These are phyloP conservation scores for Sphecodes monilicornis DNA, from an alignment of 2,888 invertebrate species.

Conservation along the genomic window DNA sequence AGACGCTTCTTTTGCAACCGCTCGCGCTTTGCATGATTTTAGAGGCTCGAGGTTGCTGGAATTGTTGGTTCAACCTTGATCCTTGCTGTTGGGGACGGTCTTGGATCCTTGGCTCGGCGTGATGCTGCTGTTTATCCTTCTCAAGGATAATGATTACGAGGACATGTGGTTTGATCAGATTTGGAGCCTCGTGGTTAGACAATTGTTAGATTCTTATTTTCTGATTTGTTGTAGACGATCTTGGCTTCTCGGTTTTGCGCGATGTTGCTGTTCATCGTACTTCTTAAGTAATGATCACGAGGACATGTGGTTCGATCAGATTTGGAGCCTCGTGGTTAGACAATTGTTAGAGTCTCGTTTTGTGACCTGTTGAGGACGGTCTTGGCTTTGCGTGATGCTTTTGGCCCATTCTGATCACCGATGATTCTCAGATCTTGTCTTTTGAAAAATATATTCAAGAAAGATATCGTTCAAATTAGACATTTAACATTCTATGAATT, in stretches of 20 bases:
- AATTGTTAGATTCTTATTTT: not conserved
- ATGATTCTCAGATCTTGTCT: no score
- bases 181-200: not conserved
- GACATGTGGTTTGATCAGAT: not conserved
- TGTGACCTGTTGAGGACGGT: no score
- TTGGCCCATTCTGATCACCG: no score
- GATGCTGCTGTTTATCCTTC: not conserved
- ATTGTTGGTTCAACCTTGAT: not conserved
- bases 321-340: not conserved
- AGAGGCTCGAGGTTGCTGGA: not conserved
- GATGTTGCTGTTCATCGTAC: not conserved
- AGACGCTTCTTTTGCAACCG: not conserved
- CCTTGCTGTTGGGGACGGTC: not conserved
- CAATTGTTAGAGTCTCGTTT: not conserved
- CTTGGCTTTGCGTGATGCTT: no score
- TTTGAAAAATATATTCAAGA: no score
- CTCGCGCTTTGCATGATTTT: constrained; percentile 14
- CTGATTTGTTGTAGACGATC: no score
- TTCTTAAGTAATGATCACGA: not conserved
- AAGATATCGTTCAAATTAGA: no score
- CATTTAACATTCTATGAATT: no score
- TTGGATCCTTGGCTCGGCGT: not conserved
- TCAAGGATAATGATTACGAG: not conserved
- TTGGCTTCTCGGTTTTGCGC: no score
- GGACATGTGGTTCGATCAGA: not conserved